Evolutionary conservation across 2,113 vertebrate genomes (phyloP).

Genomic region (Alaudala cheleensis): DNA sequence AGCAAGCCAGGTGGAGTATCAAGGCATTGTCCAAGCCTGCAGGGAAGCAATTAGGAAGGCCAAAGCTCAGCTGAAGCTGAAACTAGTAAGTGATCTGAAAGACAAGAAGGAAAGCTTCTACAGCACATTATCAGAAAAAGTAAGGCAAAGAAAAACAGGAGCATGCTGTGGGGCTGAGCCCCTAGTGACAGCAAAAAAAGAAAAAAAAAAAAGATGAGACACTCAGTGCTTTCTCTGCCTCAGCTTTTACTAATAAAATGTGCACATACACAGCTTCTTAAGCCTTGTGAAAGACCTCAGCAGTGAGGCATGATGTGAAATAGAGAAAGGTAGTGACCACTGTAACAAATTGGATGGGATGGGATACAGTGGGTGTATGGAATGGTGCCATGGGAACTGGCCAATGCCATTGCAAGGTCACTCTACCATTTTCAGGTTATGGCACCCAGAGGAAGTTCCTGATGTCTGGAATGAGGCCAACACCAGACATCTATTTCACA

Average conservation of each 20-base stretch:
- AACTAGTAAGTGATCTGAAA: background rate
- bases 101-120: background rate
- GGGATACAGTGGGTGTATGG: background rate
- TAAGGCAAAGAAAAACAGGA: background rate
- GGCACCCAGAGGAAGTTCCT: background rate
- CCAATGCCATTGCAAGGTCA: background rate
- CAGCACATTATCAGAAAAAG: background rate
- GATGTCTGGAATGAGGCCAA: background rate
- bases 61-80: slow-evolving; percentile 19
- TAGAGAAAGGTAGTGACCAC: background rate
- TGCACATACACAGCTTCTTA: background rate
- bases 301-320: background rate
- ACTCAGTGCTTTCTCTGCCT: background rate
- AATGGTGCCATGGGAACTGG: background rate
- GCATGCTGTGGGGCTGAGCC: background rate
- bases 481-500: fast-evolving
- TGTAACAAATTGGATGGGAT: background rate
- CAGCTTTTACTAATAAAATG: background rate
- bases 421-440: background rate
- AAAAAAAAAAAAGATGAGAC: background rate
- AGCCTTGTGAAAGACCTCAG: background rate
- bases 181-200: background rate
- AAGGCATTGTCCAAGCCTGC: background rate
- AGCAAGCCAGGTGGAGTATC: background rate
- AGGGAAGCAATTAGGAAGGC: slow-evolving; percentile 1